These are phyloP conservation scores for Diabrotica balteata DNA, from an alignment of 2,888 invertebrate genomes.

Conservation along the genomic window DNA sequence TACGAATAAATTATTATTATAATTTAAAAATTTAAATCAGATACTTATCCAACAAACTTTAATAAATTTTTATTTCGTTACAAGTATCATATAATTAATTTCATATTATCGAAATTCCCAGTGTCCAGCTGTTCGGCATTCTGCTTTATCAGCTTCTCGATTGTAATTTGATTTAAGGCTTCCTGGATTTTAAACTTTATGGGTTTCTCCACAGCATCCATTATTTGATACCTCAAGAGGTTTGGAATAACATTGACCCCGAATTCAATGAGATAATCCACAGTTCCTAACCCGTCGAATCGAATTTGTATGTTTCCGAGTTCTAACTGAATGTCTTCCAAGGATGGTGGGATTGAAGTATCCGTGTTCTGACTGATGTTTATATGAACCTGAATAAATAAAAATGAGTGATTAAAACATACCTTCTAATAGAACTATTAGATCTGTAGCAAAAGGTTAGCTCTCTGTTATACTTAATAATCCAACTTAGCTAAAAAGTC, in stretches of 20 bases:
- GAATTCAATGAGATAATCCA: conserved; percentile 84
- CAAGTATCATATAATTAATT: not conserved
- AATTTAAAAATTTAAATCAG: too few relatives aligned
- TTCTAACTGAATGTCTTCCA: conserved; percentile 79
- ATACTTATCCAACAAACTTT: too few relatives aligned
- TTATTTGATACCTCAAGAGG: conserved; percentile 84
- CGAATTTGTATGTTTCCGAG: conserved; percentile 77
- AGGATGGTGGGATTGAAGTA: conserved; percentile 73
- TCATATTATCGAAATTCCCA: conserved; percentile 13
- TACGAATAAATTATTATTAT: too few relatives aligned
- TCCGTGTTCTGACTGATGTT: conserved; percentile 79
- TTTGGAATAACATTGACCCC: conserved; percentile 84
- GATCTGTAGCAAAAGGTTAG: too few relatives aligned
- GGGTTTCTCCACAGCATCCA: conserved; percentile 84
- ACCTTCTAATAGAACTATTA: too few relatives aligned
- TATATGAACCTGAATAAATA: conserved; percentile 61
- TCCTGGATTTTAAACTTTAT: conserved; percentile 76
- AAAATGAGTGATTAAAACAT: too few relatives aligned
- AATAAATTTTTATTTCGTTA: too few relatives aligned
- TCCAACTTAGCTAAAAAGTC: too few relatives aligned
- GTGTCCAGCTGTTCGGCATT: conserved; percentile 72
- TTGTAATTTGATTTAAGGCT: conserved; percentile 75
- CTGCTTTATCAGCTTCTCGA: conserved; percentile 76
- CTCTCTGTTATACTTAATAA: too few relatives aligned
- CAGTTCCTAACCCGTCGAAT: conserved; percentile 84